Percentiles rank a stretch among this genome's conserved stretches.
Conservation (phyloP, 92 coral and sea anemone genomes). For the Parazoanthus darwini region DNA sequence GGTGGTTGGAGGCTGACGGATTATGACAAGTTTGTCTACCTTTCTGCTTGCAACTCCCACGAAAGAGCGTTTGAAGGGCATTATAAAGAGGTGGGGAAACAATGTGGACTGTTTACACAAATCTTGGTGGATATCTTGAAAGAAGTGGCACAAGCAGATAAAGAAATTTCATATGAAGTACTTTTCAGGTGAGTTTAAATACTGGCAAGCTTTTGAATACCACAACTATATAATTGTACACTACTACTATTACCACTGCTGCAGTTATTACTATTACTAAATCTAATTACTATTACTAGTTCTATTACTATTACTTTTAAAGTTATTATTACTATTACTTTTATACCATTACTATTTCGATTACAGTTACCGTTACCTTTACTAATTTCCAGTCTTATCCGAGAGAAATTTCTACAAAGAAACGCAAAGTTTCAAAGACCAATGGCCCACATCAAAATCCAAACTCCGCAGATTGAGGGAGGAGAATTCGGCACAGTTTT, state of each 20-base stretch:
- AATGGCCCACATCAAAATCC: not conserved
- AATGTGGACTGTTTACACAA: not conserved
- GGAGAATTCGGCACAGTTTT: not conserved
- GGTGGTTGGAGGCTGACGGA: not conserved
- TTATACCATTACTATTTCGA: no score
- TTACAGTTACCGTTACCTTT: not conserved
- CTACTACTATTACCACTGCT: no score
- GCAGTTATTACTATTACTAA: no score
- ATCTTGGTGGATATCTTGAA: not conserved
- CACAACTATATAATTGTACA: no score
- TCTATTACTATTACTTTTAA: no score
- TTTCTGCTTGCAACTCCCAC: not conserved
- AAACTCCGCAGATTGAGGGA: constrained; percentile 3
- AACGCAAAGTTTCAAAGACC: not conserved
- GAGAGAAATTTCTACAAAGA: not conserved
- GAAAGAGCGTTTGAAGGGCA: not conserved
- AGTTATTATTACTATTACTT: no score
- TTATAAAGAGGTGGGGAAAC: not conserved
- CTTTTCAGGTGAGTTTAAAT: not conserved
- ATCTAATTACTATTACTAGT: not conserved
- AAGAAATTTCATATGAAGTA: not conserved
- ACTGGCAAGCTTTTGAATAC: no score
- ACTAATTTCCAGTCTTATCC: not conserved
- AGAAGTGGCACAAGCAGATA: not conserved
- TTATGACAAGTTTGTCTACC: not conserved